These are phyloP conservation scores for Phrynosoma blainvillii DNA, from an alignment of 2,113 vertebrate species.

Conservation along the genomic window DNA sequence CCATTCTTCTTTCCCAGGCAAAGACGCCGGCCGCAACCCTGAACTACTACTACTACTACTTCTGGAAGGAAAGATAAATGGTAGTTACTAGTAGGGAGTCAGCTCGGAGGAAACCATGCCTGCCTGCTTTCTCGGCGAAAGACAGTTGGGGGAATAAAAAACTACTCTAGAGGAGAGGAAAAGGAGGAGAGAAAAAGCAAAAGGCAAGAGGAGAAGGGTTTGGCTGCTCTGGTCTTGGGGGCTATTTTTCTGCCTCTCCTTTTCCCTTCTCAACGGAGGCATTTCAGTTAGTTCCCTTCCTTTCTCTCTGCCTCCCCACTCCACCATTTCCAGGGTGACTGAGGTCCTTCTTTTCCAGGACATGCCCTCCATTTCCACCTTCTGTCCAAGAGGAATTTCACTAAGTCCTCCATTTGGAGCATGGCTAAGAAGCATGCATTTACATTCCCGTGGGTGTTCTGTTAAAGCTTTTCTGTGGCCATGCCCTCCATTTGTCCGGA, in stretches of 20 bases:
- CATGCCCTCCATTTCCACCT: too few relatives aligned
- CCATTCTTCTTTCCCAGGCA: constrained; percentile 29
- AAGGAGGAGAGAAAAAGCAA: background rate
- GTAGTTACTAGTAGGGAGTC: constrained; percentile 53
- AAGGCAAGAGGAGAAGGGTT: constrained; percentile 47
- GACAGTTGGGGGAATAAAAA: constrained; percentile 42
- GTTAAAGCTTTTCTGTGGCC: too few relatives aligned
- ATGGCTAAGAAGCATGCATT: too few relatives aligned
- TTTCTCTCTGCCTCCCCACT: too few relatives aligned
- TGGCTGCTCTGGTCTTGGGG: background rate
- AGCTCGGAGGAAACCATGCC: constrained; percentile 67
- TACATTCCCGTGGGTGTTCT: too few relatives aligned
- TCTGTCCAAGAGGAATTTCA: too few relatives aligned
- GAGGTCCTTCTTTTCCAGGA: too few relatives aligned
- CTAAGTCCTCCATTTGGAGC: too few relatives aligned
- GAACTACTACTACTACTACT: too few relatives aligned
- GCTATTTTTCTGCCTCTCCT: background rate
- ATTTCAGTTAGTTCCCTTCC: background rate
- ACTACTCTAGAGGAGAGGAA: too few relatives aligned
- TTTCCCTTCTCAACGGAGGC: constrained; percentile 69
- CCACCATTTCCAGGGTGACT: too few relatives aligned
- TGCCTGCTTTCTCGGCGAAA: constrained; percentile 39
- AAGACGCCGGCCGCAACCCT: constrained; percentile 33
- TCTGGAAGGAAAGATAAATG: constrained; percentile 40
- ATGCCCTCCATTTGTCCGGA: too few relatives aligned